Percentiles rank a stretch among this genome's conserved stretches.
Evolutionary conservation across 2,797 vertebrate species (phyloP).

Genomic region (Apodemus agrarius): DNA sequence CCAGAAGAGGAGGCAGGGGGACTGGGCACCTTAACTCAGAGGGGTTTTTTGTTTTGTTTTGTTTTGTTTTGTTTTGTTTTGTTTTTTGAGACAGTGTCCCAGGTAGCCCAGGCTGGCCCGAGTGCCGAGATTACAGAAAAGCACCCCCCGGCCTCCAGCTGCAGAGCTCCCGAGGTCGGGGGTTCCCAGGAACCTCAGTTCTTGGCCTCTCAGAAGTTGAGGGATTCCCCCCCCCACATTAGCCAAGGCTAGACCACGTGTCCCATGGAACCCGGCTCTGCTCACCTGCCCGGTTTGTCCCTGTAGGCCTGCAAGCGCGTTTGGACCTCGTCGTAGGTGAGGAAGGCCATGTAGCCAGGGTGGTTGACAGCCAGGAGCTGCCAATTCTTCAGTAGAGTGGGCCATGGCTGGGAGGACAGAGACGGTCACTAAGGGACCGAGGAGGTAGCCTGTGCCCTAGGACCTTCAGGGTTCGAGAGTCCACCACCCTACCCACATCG

Average conservation of each 20-base stretch:
- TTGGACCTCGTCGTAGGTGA: slow-evolving; percentile 93
- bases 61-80: too few relatives aligned
- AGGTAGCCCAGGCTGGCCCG: background rate
- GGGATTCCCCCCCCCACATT: too few relatives aligned
- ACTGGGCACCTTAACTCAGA: background rate
- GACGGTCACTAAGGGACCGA: background rate
- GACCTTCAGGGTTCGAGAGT: background rate
- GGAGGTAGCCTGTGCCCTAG: background rate
- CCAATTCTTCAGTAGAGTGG: slow-evolving; percentile 93
- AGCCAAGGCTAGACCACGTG: too few relatives aligned
- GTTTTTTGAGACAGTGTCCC: background rate
- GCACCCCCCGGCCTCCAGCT: background rate
- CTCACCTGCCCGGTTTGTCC: slow-evolving; percentile 91
- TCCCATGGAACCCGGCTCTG: accelerated
- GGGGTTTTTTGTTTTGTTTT: too few relatives aligned
- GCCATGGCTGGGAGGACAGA: slow-evolving; percentile 89
- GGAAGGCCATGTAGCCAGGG: slow-evolving; percentile 95
- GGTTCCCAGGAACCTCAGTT: background rate
- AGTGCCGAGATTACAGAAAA: too few relatives aligned
- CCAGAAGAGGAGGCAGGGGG: background rate
- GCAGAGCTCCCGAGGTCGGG: background rate
- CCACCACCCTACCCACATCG: background rate
- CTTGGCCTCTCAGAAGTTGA: background rate
- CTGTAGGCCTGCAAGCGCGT: slow-evolving; percentile 88
- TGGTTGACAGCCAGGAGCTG: slow-evolving; percentile 93